These are phyloP conservation scores for Scolanthus callimorphus DNA, from an alignment of 92 coral and sea anemone genomes.

Conservation along the genomic window DNA sequence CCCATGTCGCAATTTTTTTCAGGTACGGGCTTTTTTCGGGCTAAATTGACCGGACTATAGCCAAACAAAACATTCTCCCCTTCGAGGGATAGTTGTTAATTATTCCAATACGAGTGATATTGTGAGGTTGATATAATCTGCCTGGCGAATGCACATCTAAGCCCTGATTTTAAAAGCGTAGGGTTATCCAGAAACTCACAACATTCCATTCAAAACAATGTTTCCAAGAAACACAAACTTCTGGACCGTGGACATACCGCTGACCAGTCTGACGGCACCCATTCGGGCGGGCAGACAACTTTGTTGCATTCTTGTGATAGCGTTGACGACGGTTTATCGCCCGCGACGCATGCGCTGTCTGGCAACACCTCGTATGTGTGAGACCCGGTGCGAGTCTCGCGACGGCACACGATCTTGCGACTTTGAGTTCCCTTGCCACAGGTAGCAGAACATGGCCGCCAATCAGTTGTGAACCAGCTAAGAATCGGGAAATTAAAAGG, in stretches of 20 bases:
- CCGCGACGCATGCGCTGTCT: conserved; percentile 8
- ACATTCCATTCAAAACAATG: too few relatives aligned
- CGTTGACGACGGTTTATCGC: conserved; percentile 18
- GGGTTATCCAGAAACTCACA: too few relatives aligned
- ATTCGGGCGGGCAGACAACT: conserved; percentile 46
- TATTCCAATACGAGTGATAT: too few relatives aligned
- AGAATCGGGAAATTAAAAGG: not conserved
- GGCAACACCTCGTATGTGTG: conserved; percentile 10
- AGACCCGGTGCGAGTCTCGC: conserved; percentile 7
- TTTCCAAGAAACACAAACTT: too few relatives aligned
- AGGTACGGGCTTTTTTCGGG: too few relatives aligned
- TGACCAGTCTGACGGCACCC: conserved; percentile 51
- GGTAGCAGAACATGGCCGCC: conserved; percentile 59
- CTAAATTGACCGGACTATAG: too few relatives aligned
- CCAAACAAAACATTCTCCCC: too few relatives aligned
- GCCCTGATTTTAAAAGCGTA: too few relatives aligned
- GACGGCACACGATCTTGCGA: conserved; percentile 46
- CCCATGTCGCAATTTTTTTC: too few relatives aligned
- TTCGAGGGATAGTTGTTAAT: too few relatives aligned
- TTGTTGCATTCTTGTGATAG: conserved; percentile 32
- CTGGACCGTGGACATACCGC: conserved; percentile 22
- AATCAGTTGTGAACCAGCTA: conserved; percentile 53
- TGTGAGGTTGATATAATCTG: too few relatives aligned
- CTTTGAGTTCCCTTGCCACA: conserved; percentile 70
- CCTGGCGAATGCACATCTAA: too few relatives aligned